Evolutionary conservation across 2,797 vertebrate species (phyloP).

Genomic region (Pseudopleuronectes americanus): DNA sequence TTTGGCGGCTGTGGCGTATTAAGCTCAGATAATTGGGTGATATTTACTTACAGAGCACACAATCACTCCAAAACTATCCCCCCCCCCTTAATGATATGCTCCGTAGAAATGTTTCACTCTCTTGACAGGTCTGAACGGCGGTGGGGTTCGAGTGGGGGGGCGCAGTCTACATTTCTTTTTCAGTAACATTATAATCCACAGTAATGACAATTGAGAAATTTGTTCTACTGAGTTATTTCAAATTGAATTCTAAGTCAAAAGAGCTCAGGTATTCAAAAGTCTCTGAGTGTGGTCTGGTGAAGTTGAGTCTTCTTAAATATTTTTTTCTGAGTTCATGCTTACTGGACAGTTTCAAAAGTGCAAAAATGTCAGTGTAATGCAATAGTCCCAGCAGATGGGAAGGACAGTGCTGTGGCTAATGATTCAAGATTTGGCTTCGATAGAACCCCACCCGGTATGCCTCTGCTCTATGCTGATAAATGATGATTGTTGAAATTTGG

Average conservation of each 20-base stretch:
- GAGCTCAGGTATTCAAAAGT: conserved; percentile 2
- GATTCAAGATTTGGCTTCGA: not conserved
- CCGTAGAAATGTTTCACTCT: conserved; percentile 71
- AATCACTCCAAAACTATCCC: conserved; percentile 65
- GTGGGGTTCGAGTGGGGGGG: not conserved
- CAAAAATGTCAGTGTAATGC: not conserved
- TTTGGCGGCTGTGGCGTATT: conserved; percentile 79
- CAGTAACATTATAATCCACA: not conserved
- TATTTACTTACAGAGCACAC: conserved; percentile 81
- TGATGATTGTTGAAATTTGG: rapidly evolving
- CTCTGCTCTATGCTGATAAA: not conserved
- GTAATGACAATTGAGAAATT: conserved; percentile 27
- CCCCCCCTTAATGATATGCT: conserved; percentile 70
- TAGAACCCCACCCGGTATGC: not conserved
- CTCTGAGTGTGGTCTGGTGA: not conserved
- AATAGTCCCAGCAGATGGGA: not conserved
- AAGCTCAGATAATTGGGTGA: conserved; percentile 81
- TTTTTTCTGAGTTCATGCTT: conserved; percentile 2
- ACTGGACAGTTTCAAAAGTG: not conserved
- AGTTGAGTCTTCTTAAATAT: not conserved
- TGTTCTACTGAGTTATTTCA: conserved; percentile 11
- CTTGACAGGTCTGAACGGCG: conserved; percentile 62
- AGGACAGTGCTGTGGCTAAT: not conserved
- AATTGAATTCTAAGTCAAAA: conserved; percentile 15
- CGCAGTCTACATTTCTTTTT: conserved; percentile 38